phyloP scores from a whole-genome alignment of 2,113 vertebrate species.

The Haemorhous mexicanus region DNA sequence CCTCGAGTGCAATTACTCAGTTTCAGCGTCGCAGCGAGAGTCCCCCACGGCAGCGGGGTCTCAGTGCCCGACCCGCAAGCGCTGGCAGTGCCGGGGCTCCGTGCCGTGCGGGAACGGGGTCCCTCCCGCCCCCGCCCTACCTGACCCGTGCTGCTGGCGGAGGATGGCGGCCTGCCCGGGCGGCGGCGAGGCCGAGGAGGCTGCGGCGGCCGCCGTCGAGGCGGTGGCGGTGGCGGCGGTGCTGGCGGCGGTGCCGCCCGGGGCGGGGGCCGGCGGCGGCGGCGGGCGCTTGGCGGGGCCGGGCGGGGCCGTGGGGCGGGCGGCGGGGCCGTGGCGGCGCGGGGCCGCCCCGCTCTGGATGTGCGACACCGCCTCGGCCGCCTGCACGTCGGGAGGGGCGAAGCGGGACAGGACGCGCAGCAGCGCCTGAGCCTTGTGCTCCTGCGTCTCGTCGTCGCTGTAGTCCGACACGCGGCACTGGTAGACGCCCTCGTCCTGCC shows the following conservation, averaged over 20 bases:
- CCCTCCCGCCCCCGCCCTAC: slow-evolving; percentile 65
- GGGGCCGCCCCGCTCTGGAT: slow-evolving; percentile 82
- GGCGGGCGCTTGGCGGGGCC: background rate
- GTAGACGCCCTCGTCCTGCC: slow-evolving; percentile 88
- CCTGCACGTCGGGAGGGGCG: slow-evolving; percentile 81
- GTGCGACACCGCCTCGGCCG: slow-evolving; percentile 90
- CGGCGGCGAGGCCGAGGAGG: slow-evolving; percentile 78
- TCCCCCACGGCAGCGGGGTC: accelerated
- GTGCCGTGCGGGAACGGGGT: background rate
- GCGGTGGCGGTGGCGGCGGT: background rate
- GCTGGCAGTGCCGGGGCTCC: accelerated
- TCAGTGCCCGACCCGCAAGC: background rate
- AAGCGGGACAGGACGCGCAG: slow-evolving; percentile 81
- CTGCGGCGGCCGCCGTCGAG: slow-evolving; percentile 52
- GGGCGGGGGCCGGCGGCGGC: no score
- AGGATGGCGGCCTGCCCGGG: slow-evolving; percentile 77
- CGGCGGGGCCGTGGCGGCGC: background rate
- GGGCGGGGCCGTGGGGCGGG: slow-evolving; percentile 34
- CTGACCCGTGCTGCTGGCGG: slow-evolving; percentile 81
- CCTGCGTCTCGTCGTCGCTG: slow-evolving; percentile 87
- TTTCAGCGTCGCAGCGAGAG: background rate
- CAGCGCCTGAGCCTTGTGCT: slow-evolving; percentile 85
- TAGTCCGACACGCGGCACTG: slow-evolving; percentile 92
- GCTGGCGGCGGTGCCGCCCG: background rate
- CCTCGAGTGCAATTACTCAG: accelerated